Conservation (phyloP, 2,888 invertebrate genomes). For the Acrocyrtus sp. region DNA sequence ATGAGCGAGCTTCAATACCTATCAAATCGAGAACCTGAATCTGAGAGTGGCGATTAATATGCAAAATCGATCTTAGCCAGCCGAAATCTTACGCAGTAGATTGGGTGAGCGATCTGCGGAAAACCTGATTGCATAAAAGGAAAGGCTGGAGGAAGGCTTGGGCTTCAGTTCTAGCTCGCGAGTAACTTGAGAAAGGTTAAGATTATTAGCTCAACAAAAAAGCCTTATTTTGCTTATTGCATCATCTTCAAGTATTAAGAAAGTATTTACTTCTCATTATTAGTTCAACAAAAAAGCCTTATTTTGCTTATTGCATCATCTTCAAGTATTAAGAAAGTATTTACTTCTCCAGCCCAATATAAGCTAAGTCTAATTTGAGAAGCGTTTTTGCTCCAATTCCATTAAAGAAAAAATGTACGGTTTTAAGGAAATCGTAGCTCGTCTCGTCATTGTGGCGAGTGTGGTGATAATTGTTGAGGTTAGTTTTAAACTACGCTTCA, state of each 20-base stretch:
- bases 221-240: neutral
- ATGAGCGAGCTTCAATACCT: too few species aligned
- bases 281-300: neutral
- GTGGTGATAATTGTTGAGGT: constrained; percentile 43
- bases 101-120: too few species aligned
- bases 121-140: constrained; percentile 38
- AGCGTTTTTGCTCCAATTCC: too few species aligned
- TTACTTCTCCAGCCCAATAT: neutral
- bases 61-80: too few species aligned
- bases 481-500: neutral
- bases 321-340: neutral
- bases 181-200: neutral
- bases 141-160: neutral
- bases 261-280: neutral
- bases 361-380: too few species aligned
- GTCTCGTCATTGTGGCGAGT: constrained; percentile 41
- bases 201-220: neutral
- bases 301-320: neutral
- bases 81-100: too few species aligned
- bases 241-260: neutral
- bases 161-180: neutral
- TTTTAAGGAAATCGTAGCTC: constrained; percentile 40
- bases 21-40: too few species aligned
- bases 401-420: constrained; percentile 44
- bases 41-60: too few species aligned